phyloP scores from a whole-genome alignment of 1,140 invertebrate species.

The Portunus trituberculatus region DNA sequence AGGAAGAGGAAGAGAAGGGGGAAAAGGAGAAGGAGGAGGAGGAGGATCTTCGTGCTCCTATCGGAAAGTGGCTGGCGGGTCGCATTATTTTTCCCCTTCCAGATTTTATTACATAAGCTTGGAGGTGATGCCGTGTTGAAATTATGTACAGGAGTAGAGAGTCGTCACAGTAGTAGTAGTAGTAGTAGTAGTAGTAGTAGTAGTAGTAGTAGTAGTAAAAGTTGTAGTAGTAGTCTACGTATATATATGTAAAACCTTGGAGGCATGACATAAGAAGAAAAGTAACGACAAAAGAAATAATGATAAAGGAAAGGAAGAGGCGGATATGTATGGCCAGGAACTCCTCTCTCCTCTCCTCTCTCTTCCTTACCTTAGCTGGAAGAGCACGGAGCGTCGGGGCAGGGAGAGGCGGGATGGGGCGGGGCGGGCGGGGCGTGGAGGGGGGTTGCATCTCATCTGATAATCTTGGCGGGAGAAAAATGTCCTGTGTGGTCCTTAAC shows the following conservation, averaged over 20 bases:
- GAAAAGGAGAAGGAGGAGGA: no score
- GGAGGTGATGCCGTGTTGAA: no score
- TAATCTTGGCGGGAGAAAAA: not conserved
- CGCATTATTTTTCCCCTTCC: no score
- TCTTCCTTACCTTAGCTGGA: not conserved
- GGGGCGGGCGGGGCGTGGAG: not conserved
- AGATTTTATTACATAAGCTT: no score
- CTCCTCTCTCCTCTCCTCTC: not conserved
- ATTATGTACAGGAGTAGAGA: no score
- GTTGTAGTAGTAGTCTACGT: not conserved
- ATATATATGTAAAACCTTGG: no score
- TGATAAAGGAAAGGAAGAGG: not conserved
- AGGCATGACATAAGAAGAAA: not conserved
- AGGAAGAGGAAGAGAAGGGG: no score
- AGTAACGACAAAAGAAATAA: not conserved
- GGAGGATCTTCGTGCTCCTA: no score
- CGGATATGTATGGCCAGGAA: not conserved
- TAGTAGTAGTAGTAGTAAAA: slow-evolving; percentile 1
- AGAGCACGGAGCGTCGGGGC: not conserved
- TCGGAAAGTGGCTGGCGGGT: no score
- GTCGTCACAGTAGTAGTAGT: no score
- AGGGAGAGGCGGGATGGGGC: not conserved
- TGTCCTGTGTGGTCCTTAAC: not conserved
- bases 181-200: not conserved
- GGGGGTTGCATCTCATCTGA: not conserved